A percentile compares a stretch with the other conserved stretches of the same genome.
Conservation (phyloP, 2,888 invertebrate genomes). For the Tachina grossa region DNA sequence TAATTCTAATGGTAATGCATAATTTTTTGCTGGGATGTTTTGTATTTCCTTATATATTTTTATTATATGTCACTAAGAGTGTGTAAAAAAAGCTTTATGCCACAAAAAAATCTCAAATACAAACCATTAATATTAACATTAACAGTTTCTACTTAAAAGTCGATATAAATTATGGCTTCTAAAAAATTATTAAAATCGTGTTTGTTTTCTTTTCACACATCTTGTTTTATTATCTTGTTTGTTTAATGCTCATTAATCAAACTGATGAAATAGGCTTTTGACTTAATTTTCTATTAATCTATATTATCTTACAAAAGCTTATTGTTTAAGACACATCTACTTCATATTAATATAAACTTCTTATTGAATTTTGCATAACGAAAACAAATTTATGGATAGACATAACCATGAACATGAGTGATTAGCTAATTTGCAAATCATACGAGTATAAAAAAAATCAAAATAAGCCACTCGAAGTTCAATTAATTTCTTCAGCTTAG, state of each 20-base stretch:
- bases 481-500: conserved; percentile 14
- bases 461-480: not conserved
- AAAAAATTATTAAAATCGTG: conserved; percentile 5
- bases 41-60: too few species aligned
- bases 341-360: conserved; percentile 25
- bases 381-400: conserved; percentile 7
- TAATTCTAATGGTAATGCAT: too few species aligned
- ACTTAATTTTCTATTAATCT: conserved; percentile 14
- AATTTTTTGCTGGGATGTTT: too few species aligned
- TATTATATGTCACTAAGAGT: too few species aligned
- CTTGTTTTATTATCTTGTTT: not conserved
- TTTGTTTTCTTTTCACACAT: conserved; percentile 23
- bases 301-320: not conserved
- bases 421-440: conserved; percentile 1
- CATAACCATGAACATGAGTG: not conserved
- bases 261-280: conserved; percentile 36
- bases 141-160: not conserved
- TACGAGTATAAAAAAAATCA: conserved; percentile 7
- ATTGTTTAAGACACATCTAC: not conserved
- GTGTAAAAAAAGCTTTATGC: too few species aligned
- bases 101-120: too few species aligned
- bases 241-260: conserved; percentile 36
- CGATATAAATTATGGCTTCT: not conserved
- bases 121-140: too few species aligned
- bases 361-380: conserved; percentile 57